phyloP scores from a whole-genome alignment of 64 coral and sea anemone species.

The Montipora efflorescens region DNA sequence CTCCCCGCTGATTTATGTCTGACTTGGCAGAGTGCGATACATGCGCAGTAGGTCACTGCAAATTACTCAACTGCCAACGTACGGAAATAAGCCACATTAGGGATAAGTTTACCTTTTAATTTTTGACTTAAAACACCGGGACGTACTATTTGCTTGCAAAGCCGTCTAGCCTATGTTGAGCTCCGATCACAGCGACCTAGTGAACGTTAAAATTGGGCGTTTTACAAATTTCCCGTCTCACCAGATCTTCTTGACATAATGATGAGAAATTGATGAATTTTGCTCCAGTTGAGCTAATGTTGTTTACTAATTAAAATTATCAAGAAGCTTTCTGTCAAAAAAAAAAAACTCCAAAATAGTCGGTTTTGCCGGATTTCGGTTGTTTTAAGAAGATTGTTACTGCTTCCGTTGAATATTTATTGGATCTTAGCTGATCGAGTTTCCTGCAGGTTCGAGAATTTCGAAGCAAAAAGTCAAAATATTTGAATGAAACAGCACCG shows the following conservation, averaged over 20 bases:
- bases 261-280: neutral
- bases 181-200: neutral
- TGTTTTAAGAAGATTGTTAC: neutral
- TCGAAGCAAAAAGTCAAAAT: no score
- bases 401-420: no score
- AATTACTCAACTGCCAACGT: no score
- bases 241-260: neutral
- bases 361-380: neutral
- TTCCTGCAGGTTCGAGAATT: no score
- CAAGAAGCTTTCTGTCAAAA: neutral
- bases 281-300: neutral
- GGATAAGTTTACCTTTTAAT: no score
- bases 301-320: neutral
- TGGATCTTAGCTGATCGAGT: no score
- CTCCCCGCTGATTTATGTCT: no score
- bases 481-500: no score
- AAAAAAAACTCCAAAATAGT: neutral
- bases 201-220: neutral
- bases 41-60: no score
- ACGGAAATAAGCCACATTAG: no score
- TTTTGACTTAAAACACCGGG: no score
- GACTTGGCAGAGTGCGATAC: no score
- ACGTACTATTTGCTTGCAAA: neutral
- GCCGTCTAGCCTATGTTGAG: neutral
- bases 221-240: neutral